These are phyloP conservation scores for Pristionchus fissidentatus DNA, from an alignment of 2,888 invertebrate genomes.

Conservation along the genomic window DNA sequence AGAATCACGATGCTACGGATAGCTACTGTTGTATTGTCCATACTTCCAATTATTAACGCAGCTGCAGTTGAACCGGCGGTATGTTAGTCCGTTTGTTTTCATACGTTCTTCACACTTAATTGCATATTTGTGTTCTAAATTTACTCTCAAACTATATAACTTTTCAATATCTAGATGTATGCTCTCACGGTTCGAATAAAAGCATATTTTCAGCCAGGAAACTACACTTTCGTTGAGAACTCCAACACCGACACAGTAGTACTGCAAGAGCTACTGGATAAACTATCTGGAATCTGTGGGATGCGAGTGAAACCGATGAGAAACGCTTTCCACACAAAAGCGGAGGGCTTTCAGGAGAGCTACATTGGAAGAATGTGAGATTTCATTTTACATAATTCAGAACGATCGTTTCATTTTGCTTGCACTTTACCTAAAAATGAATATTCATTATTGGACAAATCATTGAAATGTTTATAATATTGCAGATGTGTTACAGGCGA, in stretches of 20 bases:
- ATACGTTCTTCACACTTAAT: neutral
- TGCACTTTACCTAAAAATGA: neutral
- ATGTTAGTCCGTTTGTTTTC: neutral
- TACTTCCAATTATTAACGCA: neutral
- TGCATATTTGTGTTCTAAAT: too few relatives aligned
- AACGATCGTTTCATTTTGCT: neutral
- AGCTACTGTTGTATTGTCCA: neutral
- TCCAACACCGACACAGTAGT: neutral
- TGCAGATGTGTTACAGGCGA: too few relatives aligned
- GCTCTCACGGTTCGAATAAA: too few relatives aligned
- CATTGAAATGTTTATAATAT: too few relatives aligned
- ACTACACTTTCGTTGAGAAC: neutral
- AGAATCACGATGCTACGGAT: neutral
- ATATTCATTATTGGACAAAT: too few relatives aligned
- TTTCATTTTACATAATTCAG: neutral
- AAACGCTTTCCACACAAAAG: neutral
- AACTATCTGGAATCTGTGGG: neutral
- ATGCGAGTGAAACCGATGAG: neutral
- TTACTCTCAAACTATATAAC: too few relatives aligned
- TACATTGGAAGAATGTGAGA: neutral
- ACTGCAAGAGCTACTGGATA: slow-evolving; percentile 1
- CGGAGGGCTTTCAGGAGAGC: too few relatives aligned
- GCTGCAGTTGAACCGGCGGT: neutral
- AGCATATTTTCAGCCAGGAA: too few relatives aligned
- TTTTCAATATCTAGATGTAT: too few relatives aligned